Base-by-base conservation (phyloP, 2,113 vertebrate species). In the Cinclus mexicanus region DNA sequence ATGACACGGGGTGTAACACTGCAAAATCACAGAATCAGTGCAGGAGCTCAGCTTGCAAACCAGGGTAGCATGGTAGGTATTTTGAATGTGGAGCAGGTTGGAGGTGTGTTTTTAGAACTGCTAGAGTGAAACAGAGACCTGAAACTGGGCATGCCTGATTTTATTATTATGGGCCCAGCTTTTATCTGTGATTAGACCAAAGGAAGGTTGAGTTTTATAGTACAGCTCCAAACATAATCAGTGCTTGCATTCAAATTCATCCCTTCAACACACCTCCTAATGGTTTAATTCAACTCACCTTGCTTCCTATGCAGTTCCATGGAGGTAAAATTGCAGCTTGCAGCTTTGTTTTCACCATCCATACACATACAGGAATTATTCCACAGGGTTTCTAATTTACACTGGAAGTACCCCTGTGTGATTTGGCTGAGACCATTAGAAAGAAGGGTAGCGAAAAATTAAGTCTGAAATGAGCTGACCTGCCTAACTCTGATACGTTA, bases 241-340 rank as follows among this genome's bases (percentile, higher is more conserved):
- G 44, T 39, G 31, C 28, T 35, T 41, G 35, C 39, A 20, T 57
- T 69, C 21, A 53, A 77, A 93, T 83, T 61, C 37, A 67, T 16
- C 41, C 37, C 22, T 89, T 57, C 39, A 42, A 10, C 22, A 28
- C 23, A 11, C 10, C 12, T 87, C 12, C 37, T 49, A n/a, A 18
- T 69, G 37, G 29, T 50, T 93, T 70, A 65, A 31, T 65, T 83
- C 12, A 31, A 15, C 23, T 59, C 3, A 7, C 35, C 17, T 81
- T 86, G 26, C 3, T 1, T 69, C 39, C 53, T 60, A 0, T 72
- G n/a, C 22, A 37, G 61, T 74, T 67, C 11, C 19, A 7, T 1
- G 7, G 29, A 46, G 55, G 31, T 74, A 37, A 47, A 46, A 77
- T 74, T 46, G 53, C 55, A 29, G 50, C 49, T 79, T 61, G 60